phyloP scores from a whole-genome alignment of 2,888 invertebrate genomes.

The Torymus aiolomorphi region DNA sequence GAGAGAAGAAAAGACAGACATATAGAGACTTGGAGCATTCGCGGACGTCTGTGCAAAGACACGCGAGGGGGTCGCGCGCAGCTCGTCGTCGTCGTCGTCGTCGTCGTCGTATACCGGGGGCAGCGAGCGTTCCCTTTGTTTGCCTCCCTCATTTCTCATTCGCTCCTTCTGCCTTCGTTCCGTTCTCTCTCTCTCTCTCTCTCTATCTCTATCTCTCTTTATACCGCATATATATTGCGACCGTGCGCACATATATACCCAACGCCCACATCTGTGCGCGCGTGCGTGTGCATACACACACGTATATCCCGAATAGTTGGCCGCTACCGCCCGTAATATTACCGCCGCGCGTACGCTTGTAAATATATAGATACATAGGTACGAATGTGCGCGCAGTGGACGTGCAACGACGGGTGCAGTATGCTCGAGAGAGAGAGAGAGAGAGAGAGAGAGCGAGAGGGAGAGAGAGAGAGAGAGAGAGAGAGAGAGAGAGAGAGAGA shows the following conservation, averaged over 20 bases:
- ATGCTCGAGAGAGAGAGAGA: too few relatives aligned
- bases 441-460: too few relatives aligned
- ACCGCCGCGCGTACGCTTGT: too few relatives aligned
- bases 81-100: neutral
- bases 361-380: too few relatives aligned
- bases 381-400: too few relatives aligned
- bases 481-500: too few relatives aligned
- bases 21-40: slow-evolving; percentile 4
- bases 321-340: neutral
- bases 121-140: slow-evolving; percentile 45
- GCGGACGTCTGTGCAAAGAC: slow-evolving; percentile 42
- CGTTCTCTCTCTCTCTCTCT: neutral
- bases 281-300: neutral
- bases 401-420: too few relatives aligned
- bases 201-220: neutral
- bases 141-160: slow-evolving; percentile 51
- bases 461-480: too few relatives aligned
- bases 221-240: neutral
- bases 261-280: slow-evolving; percentile 20
- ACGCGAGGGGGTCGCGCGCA: slow-evolving; percentile 22
- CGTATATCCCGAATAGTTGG: slow-evolving; percentile 25
- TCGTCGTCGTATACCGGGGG: neutral
- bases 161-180: slow-evolving; percentile 34
- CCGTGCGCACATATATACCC: slow-evolving; percentile 6
- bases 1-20: slow-evolving; percentile 4